Percentiles rank a stretch among this genome's conserved stretches.
phyloP scores from a whole-genome alignment of 2,888 invertebrate genomes.

The Rosalia funebris region DNA sequence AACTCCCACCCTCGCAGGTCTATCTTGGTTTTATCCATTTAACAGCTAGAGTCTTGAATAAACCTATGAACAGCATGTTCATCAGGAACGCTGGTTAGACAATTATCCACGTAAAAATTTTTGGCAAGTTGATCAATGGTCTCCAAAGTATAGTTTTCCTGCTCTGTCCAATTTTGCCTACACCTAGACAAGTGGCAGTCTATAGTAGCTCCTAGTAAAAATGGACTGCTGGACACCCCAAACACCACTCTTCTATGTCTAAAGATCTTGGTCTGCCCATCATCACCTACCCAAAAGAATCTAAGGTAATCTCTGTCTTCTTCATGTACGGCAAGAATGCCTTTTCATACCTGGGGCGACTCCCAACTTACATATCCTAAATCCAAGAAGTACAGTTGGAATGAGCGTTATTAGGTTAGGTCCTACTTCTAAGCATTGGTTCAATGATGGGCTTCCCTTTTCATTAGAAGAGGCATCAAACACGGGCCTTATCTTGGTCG shows the following conservation, averaged over 20 bases:
- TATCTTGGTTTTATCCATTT: conserved; percentile 23
- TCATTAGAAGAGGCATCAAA: conserved; percentile 49
- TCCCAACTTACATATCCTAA: conserved; percentile 40
- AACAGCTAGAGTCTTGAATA: conserved; percentile 19
- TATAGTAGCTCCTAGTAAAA: conserved; percentile 36
- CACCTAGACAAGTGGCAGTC: conserved; percentile 29
- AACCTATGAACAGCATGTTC: conserved; percentile 10
- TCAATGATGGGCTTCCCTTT: conserved; percentile 44
- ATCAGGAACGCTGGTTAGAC: conserved; percentile 10
- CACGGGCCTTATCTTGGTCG: conserved; percentile 44
- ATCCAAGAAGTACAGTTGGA: conserved; percentile 33
- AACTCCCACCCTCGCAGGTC: conserved; percentile 35
- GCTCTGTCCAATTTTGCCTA: conserved; percentile 5
- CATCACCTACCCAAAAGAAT: conserved; percentile 46
- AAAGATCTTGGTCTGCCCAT: conserved; percentile 28
- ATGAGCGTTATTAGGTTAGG: conserved; percentile 34
- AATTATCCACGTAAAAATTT: conserved; percentile 31
- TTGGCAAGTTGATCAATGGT: conserved; percentile 1
- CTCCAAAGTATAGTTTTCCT: conserved; percentile 5
- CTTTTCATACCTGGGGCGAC: conserved; percentile 48
- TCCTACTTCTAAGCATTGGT: conserved; percentile 42
- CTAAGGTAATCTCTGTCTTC: conserved; percentile 47
- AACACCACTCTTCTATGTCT: conserved; percentile 32
- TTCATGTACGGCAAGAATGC: conserved; percentile 33
- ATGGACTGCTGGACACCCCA: conserved; percentile 32